Conservation (phyloP, 2,113 vertebrate species). For the Haplotaxodon microlepis region DNA sequence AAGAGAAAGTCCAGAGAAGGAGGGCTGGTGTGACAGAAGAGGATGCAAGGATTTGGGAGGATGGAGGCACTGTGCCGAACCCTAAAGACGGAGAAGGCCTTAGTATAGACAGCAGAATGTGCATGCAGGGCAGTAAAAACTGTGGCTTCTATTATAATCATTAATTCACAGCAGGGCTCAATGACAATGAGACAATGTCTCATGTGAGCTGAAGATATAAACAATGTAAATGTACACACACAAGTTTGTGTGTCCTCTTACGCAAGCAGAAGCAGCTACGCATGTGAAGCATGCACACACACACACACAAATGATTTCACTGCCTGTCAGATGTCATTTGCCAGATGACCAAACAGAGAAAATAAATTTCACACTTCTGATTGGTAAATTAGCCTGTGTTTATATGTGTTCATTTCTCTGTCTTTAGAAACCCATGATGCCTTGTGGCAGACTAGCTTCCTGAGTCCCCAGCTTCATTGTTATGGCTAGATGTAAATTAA, state of each 20-base stretch:
- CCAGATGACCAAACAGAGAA: constrained; percentile 37
- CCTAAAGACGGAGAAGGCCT: background rate
- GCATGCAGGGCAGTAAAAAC: background rate
- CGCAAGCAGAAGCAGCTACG: background rate
- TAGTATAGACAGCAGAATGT: background rate
- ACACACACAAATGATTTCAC: background rate
- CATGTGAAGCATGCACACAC: background rate
- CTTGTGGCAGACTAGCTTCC: background rate
- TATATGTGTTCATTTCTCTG: background rate
- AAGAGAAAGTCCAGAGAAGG: background rate
- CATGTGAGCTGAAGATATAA: background rate
- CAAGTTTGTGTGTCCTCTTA: background rate
- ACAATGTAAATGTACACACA: background rate
- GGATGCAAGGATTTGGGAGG: background rate
- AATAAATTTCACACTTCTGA: constrained; percentile 46
- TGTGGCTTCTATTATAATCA: background rate
- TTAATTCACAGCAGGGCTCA: background rate
- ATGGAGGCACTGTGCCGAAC: background rate
- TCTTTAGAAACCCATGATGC: background rate
- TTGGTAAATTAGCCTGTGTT: constrained; percentile 42
- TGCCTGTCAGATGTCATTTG: constrained; percentile 48
- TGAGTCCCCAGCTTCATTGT: background rate
- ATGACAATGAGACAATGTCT: background rate
- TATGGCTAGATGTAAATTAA: background rate
- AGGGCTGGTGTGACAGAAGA: background rate